A percentile compares a stretch with the other conserved stretches of the same genome.
These are phyloP conservation scores for Xiphorhynchus erythropygius DNA, from an alignment of 2,797 vertebrate species.

Conservation along the genomic window DNA sequence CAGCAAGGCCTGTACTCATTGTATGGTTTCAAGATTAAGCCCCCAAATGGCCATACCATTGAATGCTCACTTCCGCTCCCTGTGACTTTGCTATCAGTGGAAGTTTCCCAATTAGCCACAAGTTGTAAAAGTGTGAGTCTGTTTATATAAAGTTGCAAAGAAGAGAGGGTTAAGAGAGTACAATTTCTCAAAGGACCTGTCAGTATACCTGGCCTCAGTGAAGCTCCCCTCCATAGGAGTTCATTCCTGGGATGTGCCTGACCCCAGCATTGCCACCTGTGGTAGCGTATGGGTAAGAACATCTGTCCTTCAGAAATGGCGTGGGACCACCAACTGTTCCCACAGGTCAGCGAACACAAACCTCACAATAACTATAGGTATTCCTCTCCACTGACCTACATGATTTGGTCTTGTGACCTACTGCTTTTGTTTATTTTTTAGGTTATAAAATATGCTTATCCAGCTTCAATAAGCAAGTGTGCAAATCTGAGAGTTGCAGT, in stretches of 20 bases:
- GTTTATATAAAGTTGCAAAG: background rate
- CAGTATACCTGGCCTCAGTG: background rate
- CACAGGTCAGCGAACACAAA: slow-evolving; percentile 56
- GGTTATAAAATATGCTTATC: slow-evolving; percentile 60
- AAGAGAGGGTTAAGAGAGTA: background rate
- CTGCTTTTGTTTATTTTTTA: slow-evolving; percentile 58
- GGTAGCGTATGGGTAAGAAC: background rate
- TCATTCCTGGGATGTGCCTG: background rate
- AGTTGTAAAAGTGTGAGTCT: background rate
- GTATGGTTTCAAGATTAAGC: background rate
- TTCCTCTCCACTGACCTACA: slow-evolving; percentile 68
- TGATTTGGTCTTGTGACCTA: slow-evolving; percentile 64
- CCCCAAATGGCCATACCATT: background rate
- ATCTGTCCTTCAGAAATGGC: slow-evolving; percentile 48
- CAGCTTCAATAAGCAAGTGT: slow-evolving; percentile 9
- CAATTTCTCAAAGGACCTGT: background rate
- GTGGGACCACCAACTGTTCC: slow-evolving; percentile 54
- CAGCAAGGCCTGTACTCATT: background rate
- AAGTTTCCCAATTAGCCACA: background rate
- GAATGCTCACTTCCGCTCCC: background rate
- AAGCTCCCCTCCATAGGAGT: background rate
- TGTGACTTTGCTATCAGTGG: background rate
- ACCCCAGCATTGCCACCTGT: slow-evolving; percentile 8
- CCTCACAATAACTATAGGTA: slow-evolving; percentile 1
- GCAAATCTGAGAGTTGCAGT: background rate